phyloP scores from a whole-genome alignment of 1,140 invertebrate species.

The Drosophila pruinosa region DNA sequence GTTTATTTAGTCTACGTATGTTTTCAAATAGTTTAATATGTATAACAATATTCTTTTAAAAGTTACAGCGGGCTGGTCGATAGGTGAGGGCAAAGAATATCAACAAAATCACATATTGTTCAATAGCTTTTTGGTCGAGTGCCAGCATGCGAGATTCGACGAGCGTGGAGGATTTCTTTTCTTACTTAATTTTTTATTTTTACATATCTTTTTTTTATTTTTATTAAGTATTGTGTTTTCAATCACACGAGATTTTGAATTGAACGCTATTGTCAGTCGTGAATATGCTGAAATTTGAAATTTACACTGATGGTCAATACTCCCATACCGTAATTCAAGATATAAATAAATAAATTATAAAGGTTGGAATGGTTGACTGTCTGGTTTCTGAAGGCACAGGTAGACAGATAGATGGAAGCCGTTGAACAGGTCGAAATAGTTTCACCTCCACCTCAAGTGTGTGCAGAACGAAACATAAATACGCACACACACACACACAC shows the following conservation, averaged over 20 bases:
- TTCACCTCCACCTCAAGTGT: slow-evolving; percentile 78
- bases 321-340: slow-evolving; percentile 82
- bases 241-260: slow-evolving; percentile 72
- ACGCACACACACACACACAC: slow-evolving; percentile 17
- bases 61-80: no score
- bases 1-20: not conserved
- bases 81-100: not conserved
- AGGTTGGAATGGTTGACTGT: slow-evolving; percentile 69
- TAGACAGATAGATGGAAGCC: slow-evolving; percentile 62
- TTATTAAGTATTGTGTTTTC: slow-evolving; percentile 68
- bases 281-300: slow-evolving; percentile 82
- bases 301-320: slow-evolving; percentile 82
- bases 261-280: slow-evolving; percentile 72
- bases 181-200: slow-evolving; percentile 38
- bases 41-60: not conserved
- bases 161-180: slow-evolving; percentile 3
- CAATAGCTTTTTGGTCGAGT: not conserved
- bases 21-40: not conserved
- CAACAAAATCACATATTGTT: not conserved
- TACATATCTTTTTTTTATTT: slow-evolving; percentile 43
- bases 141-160: slow-evolving; percentile 1
- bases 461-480: slow-evolving; percentile 65
- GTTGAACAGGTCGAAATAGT: slow-evolving; percentile 81
- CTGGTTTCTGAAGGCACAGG: slow-evolving; percentile 70
- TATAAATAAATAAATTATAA: slow-evolving; percentile 82